These are phyloP conservation scores for Mesoligia furuncula DNA, from an alignment of 2,888 invertebrate genomes.

Conservation along the genomic window DNA sequence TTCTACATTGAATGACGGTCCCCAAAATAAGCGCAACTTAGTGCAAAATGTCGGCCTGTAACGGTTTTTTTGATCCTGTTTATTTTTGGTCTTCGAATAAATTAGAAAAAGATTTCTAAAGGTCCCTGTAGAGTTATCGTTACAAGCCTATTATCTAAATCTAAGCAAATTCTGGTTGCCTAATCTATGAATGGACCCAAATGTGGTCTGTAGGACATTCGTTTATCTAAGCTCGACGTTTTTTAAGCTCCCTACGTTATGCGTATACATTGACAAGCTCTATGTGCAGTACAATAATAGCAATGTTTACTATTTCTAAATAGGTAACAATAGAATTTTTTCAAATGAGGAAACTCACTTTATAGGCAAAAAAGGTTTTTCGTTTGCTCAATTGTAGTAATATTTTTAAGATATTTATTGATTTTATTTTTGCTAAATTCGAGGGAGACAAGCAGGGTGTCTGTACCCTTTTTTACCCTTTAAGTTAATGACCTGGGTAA, in stretches of 20 bases:
- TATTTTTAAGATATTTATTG: too few species aligned
- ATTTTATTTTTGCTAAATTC: not conserved
- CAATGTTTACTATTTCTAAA: constrained; percentile 8
- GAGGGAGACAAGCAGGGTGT: too few species aligned
- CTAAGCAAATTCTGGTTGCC: constrained; percentile 57
- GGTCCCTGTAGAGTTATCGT: constrained; percentile 20
- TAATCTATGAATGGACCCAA: constrained; percentile 69
- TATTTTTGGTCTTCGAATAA: constrained; percentile 1
- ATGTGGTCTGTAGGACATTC: constrained; percentile 60
- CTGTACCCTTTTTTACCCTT: not conserved
- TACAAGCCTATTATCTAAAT: constrained; percentile 42
- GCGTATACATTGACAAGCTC: constrained; percentile 55
- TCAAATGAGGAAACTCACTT: not conserved
- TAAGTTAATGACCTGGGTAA: too few species aligned
- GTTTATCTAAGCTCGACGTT: constrained; percentile 67
- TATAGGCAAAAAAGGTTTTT: not conserved
- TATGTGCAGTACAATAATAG: constrained; percentile 9
- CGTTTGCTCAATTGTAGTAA: not conserved
- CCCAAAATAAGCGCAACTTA: constrained; percentile 21
- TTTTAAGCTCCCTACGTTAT: constrained; percentile 56
- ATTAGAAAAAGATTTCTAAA: constrained; percentile 11
- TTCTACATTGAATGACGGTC: constrained; percentile 5
- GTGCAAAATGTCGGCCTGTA: not conserved
- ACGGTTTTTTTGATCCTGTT: not conserved
- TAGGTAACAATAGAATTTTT: not conserved